These are phyloP conservation scores for Dryobates pubescens DNA, from an alignment of 2,797 vertebrate species.

Conservation along the genomic window DNA sequence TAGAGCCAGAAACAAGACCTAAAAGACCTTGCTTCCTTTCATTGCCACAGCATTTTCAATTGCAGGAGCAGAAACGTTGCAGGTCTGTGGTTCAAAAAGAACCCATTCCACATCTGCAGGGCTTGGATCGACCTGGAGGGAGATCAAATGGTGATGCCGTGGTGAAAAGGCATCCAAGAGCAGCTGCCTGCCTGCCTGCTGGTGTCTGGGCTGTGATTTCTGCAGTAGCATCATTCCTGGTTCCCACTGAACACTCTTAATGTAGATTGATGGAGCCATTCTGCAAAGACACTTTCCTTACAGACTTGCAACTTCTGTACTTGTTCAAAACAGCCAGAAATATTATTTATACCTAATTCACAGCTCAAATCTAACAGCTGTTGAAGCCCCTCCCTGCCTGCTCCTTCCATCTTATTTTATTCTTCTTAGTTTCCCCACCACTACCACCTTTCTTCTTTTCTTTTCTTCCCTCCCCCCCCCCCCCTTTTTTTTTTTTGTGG, in stretches of 20 bases:
- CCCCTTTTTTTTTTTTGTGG: neutral
- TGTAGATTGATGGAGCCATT: slow-evolving; percentile 10
- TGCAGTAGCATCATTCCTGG: neutral
- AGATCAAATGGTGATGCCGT: slow-evolving; percentile 36
- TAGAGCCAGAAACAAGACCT: slow-evolving; percentile 50
- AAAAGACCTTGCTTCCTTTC: slow-evolving; percentile 21
- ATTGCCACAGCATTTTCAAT: neutral
- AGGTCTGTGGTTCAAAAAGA: slow-evolving; percentile 34
- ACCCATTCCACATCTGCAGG: neutral
- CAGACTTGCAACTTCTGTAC: neutral
- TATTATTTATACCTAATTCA: slow-evolving; percentile 14
- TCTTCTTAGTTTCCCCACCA: fast-evolving
- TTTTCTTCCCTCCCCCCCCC: too few relatives aligned
- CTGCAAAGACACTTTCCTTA: slow-evolving; percentile 26
- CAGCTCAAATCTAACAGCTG: slow-evolving; percentile 21
- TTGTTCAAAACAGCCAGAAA: slow-evolving; percentile 27
- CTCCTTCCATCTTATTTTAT: neutral
- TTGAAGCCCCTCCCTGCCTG: neutral
- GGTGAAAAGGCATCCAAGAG: slow-evolving; percentile 19
- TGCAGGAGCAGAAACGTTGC: slow-evolving; percentile 28
- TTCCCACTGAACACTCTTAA: slow-evolving; percentile 10
- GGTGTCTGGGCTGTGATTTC: neutral
- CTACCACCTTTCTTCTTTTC: neutral
- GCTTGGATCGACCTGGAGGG: neutral
- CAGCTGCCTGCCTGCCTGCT: slow-evolving; percentile 31